A percentile compares a stretch with the other conserved stretches of the same genome.
phyloP scores from a whole-genome alignment of 2,888 invertebrate genomes.

The Neoitamus cyanurus region DNA sequence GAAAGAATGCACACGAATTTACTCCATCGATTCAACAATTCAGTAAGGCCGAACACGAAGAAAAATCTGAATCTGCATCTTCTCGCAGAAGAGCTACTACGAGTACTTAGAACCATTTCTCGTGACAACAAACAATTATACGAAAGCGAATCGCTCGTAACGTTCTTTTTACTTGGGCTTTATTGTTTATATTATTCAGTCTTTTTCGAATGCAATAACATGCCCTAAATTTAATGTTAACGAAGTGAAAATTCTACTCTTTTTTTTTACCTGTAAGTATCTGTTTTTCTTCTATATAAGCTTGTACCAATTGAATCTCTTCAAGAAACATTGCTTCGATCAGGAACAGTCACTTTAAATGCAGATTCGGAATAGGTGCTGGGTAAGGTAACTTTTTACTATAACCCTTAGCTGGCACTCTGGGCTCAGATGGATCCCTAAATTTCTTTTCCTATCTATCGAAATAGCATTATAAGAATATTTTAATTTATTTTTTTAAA shows the following conservation, averaged over 20 bases:
- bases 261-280: conserved; percentile 8
- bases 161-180: not conserved
- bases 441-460: too few relatives aligned
- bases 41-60: not conserved
- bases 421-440: too few relatives aligned
- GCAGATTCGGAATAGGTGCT: too few relatives aligned
- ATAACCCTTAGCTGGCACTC: too few relatives aligned
- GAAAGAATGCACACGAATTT: conserved; percentile 34
- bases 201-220: conserved; percentile 20
- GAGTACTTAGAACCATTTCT: not conserved
- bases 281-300: not conserved
- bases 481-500: too few relatives aligned
- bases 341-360: too few relatives aligned
- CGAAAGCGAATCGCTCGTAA: not conserved
- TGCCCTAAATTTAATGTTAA: conserved; percentile 39
- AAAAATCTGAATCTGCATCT: not conserved
- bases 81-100: not conserved
- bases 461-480: too few relatives aligned
- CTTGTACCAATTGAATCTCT: not conserved
- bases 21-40: not conserved
- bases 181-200: conserved; percentile 42
- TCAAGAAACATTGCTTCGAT: not conserved
- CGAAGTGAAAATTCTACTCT: conserved; percentile 21
- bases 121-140: conserved; percentile 10
- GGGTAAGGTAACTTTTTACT: too few relatives aligned